Base-by-base conservation (phyloP, 2,888 invertebrate genomes). In the Callinectes sapidus region DNA sequence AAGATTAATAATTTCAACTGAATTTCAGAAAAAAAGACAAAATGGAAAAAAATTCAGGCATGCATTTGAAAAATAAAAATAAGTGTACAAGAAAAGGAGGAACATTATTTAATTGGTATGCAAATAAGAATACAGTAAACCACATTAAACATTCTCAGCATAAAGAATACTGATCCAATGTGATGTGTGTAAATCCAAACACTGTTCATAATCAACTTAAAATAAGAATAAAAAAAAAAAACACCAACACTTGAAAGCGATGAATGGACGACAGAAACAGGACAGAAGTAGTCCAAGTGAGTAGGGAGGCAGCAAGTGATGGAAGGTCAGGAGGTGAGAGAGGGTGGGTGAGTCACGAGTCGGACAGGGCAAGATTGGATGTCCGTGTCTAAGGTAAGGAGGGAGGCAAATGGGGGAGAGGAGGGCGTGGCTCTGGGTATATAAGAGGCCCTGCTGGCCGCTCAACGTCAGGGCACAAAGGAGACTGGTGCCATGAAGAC, bases 401-500 rank as follows among this genome's bases (percentile, higher is more conserved):
- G 81, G 81, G 81, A 13, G 16, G 14, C 16, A 16, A 32, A 35
- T n/a, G 35, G 35, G 35, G 18, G 35, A 32, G 35, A 28, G 18
- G 81, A 35, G 32, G 81, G 81, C 81, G 81, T 81, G 81, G 81
- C 81, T 81, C 8, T 0, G 35, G 81, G 81, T 81, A 81, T 81
- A 81, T 81, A 81, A 81, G 28, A 81, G 16, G 81, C 81, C 35
- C 0, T 16, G 13, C 81, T 32, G 81, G 35, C 35, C 35, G 81
- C 16, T 35, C 16, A 8, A 18, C 0, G n/a, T 16, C 81, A 81
- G 81, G 18, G 35, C 81, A 32, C 81, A 35, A 71, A 81, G 35
- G 35, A 81, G 81, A 81, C 14, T 35, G 35, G 81, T 81, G 81
- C 81, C 81, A 81, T 81, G 81, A 81, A 81, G 81, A 81, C 81